These are phyloP conservation scores for Drosophila seguyi DNA, from an alignment of 1,140 invertebrate genomes.

Conservation along the genomic window DNA sequence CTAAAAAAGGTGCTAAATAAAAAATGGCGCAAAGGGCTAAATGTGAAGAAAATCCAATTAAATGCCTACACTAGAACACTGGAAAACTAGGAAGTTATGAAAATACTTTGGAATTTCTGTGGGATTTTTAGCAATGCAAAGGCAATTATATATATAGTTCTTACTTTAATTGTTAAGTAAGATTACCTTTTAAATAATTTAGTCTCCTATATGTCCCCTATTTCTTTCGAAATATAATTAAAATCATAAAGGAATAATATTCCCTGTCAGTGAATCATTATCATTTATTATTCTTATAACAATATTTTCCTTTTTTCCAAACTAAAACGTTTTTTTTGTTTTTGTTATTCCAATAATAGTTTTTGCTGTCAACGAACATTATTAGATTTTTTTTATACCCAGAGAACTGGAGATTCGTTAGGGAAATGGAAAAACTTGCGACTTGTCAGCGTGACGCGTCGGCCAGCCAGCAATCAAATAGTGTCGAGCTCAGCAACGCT, in stretches of 20 bases:
- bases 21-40: conserved; percentile 4
- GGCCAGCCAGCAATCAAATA: conserved; percentile 66
- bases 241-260: not conserved
- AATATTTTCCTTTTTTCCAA: too few species aligned
- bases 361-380: not conserved
- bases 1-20: conserved; percentile 7
- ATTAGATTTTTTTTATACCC: not conserved
- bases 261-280: not conserved
- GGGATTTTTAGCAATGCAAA: not conserved
- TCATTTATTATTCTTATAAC: not conserved
- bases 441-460: conserved; percentile 46
- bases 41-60: conserved; percentile 27
- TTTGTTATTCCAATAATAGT: not conserved
- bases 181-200: not conserved
- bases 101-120: not conserved
- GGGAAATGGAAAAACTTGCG: conserved; percentile 39
- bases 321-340: not conserved
- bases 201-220: too few species aligned
- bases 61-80: not conserved
- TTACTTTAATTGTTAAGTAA: not conserved
- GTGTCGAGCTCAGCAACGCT: conserved; percentile 58
- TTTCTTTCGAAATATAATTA: not conserved
- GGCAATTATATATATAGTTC: not conserved
- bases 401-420: conserved; percentile 4
- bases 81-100: not conserved